Base-by-base conservation (phyloP, 2,113 vertebrate species). In the Solea senegalensis region DNA sequence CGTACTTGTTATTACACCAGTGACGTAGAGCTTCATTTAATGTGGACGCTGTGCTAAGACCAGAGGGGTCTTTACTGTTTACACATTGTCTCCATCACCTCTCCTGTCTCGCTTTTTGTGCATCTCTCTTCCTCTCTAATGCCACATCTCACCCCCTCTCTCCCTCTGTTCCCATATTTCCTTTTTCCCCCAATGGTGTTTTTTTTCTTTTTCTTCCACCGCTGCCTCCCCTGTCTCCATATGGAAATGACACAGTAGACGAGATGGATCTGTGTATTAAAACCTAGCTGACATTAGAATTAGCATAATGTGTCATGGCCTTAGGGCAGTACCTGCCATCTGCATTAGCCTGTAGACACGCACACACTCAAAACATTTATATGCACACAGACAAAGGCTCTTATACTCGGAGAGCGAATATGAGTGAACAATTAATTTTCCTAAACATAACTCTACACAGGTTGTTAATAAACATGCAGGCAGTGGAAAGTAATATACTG, bases 231-330 rank as follows among this genome's bases (percentile, higher is more conserved):
- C 77, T 88, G 80, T 90, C 89, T 87, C 89, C 89, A 95, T 96
- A 97, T 96, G 96, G 96, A 98, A 97, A 97, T 98, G 95, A 95
- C 95, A 95, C 94, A 93, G 94, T 95, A 95, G 85, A 97, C 95
- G 95, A 96, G 96, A 96, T 96, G 96, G 95, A 98, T 96, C 95
- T 98, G 97, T 99, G 97, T 98, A 98, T 98, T 98, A 98, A 97
- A 97, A 95, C 95, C 95, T 94, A 94, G 96, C 95, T 97, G 96
- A 97, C 96, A 96, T 97, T 96, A 96, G 94, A 95, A 98, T 99
- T 99, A 96, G 95, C 97, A 99, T 98, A 98, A 97, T 99, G 96
- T 94, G 94, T 95, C 94, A 91, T 95, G 95, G 97, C 96, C 97
- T 94, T 87, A 94, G 95, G 97, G 96, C 95, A 95, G 95, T 96